phyloP scores from a whole-genome alignment of 2,113 vertebrate species.

The Perccottus glenii region DNA sequence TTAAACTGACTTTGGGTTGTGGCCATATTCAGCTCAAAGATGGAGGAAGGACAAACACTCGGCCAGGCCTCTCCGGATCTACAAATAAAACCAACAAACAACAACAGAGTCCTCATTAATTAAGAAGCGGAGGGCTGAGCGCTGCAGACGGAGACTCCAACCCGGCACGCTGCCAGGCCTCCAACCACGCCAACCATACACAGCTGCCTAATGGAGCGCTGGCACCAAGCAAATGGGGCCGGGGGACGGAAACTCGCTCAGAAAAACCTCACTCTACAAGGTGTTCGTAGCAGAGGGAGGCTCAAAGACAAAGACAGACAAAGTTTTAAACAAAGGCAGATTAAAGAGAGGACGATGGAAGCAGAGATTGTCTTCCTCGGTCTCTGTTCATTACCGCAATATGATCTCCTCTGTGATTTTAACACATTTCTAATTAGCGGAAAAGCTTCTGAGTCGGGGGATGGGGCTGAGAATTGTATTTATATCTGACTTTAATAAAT shows the following conservation, averaged over 20 bases:
- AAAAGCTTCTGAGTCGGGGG: constrained; percentile 65
- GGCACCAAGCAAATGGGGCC: constrained; percentile 48
- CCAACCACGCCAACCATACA: constrained; percentile 72
- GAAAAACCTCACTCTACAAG: constrained; percentile 47
- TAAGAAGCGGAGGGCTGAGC: constrained; percentile 60
- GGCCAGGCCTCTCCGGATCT: constrained; percentile 50
- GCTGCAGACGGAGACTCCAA: constrained; percentile 56
- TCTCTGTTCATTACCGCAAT: constrained; percentile 81
- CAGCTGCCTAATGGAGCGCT: constrained; percentile 78
- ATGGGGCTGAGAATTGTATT: constrained; percentile 61
- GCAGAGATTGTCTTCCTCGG: constrained; percentile 61
- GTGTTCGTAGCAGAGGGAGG: constrained; percentile 29
- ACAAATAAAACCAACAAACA: constrained; percentile 68
- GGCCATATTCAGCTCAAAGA: constrained; percentile 20
- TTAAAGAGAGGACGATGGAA: constrained; percentile 65
- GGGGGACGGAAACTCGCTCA: not conserved
- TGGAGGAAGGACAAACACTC: constrained; percentile 33
- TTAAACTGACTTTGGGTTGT: constrained; percentile 13
- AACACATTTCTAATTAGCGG: constrained; percentile 80
- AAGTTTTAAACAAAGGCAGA: constrained; percentile 65
- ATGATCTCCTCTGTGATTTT: constrained; percentile 78
- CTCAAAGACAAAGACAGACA: constrained; percentile 33
- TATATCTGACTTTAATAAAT: constrained; percentile 77
- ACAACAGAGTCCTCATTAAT: constrained; percentile 72
- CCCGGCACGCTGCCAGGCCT: constrained; percentile 66